These are phyloP conservation scores for Onychomys leucogaster DNA, from an alignment of 2,797 vertebrate species.

Conservation along the genomic window DNA sequence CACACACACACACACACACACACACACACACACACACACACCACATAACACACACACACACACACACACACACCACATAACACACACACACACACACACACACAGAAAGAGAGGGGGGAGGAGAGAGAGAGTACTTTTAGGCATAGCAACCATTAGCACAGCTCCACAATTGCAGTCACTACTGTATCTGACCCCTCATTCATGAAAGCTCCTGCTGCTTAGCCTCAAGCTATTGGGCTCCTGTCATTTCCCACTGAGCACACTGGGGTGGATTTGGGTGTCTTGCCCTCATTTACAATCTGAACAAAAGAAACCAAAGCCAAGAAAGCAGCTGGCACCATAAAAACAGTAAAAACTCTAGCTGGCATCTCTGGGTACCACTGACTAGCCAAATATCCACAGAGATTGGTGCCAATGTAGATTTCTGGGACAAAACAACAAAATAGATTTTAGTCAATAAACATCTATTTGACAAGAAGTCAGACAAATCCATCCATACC, in stretches of 20 bases:
- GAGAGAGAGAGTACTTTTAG: neutral
- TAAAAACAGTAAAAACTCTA: constrained; percentile 90
- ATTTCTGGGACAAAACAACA: constrained; percentile 91
- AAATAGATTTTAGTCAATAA: constrained; percentile 92
- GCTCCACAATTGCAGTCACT: constrained; percentile 59
- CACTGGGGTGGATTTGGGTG: constrained; percentile 88
- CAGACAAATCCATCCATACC: constrained; percentile 89
- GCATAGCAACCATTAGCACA: constrained; percentile 37
- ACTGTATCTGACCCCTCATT: constrained; percentile 81
- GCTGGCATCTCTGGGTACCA: constrained; percentile 89
- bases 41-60: neutral
- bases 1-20: neutral
- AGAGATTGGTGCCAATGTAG: constrained; percentile 89
- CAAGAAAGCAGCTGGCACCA: constrained; percentile 92
- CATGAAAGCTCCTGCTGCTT: constrained; percentile 85
- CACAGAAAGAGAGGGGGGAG: too few relatives aligned
- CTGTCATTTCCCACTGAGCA: constrained; percentile 88
- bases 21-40: neutral
- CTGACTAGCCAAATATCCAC: constrained; percentile 90
- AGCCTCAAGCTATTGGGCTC: constrained; percentile 86
- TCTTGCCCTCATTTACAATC: constrained; percentile 90
- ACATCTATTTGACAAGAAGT: constrained; percentile 90
- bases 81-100: neutral
- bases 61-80: neutral
- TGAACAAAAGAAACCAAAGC: constrained; percentile 89